Evolutionary conservation across 2,113 vertebrate genomes (phyloP).

Genomic region (Platysternon megacephalum): DNA sequence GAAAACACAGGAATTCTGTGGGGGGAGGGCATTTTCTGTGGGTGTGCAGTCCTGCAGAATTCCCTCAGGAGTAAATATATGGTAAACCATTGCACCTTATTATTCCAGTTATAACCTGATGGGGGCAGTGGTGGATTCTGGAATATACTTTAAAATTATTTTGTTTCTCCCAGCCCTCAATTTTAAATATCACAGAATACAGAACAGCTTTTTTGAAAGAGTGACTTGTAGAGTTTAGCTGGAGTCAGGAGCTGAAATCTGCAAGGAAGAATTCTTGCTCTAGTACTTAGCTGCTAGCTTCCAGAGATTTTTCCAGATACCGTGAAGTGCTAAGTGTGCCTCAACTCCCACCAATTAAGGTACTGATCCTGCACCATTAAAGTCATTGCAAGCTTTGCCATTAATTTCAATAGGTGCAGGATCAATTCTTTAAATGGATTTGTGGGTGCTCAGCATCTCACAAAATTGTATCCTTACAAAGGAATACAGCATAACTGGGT

Average conservation of each 20-base stretch:
- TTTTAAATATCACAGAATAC: background rate
- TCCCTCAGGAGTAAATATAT: background rate
- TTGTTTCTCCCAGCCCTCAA: rapidly evolving
- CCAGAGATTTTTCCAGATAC: background rate
- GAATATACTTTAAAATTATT: background rate
- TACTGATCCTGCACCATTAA: background rate
- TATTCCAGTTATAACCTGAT: background rate
- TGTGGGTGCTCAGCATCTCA: background rate
- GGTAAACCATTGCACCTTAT: background rate
- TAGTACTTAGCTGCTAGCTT: background rate
- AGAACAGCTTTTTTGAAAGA: background rate
- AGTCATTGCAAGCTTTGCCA: background rate
- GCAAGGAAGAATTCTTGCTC: background rate
- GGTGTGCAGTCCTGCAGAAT: no score
- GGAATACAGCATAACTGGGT: background rate
- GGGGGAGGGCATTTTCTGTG: no score
- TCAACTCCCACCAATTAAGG: background rate
- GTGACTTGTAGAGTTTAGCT: background rate
- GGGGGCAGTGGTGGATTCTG: background rate
- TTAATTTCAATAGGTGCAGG: background rate
- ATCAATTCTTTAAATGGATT: background rate
- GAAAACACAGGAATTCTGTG: no score
- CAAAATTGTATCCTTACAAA: background rate
- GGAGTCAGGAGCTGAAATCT: background rate
- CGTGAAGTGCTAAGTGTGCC: rapidly evolving